Conservation (phyloP, 2,797 vertebrate genomes). For the Salmo trutta region DNA sequence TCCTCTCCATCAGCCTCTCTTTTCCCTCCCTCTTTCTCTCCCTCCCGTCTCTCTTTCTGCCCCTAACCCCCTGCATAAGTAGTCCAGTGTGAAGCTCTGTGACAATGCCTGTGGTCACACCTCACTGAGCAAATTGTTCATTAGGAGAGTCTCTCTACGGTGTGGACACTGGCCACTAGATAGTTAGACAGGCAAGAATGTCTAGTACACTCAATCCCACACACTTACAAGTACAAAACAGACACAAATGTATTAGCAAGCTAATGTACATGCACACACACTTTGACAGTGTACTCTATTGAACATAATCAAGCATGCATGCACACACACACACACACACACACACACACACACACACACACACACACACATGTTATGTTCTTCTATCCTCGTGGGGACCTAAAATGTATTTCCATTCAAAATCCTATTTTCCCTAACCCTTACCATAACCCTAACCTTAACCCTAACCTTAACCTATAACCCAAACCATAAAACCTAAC, state of each 20-base stretch:
- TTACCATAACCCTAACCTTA: too few species aligned
- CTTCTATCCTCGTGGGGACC: neutral
- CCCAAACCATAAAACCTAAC: too few species aligned
- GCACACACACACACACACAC: constrained; percentile 1
- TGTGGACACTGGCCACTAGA: constrained; percentile 36
- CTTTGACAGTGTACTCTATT: neutral
- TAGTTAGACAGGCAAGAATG: constrained; percentile 18
- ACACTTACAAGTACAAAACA: constrained; percentile 10
- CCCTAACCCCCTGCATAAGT: constrained; percentile 58
- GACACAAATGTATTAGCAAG: neutral
- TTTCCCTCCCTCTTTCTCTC: constrained; percentile 14
- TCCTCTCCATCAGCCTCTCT: constrained; percentile 12
- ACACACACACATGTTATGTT: constrained; percentile 10
- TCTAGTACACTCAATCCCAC: constrained; percentile 33
- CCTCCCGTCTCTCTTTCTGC: constrained; percentile 30
- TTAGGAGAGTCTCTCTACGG: constrained; percentile 50
- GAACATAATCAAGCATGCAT: too few species aligned
- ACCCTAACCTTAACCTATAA: too few species aligned
- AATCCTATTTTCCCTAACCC: too few species aligned
- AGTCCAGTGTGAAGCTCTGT: constrained; percentile 58
- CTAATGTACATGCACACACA: neutral
- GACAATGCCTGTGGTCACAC: constrained; percentile 74
- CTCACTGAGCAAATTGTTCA: constrained; percentile 76
- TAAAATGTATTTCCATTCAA: too few species aligned
- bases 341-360: constrained; percentile 5